phyloP scores from a whole-genome alignment of 2,888 invertebrate species.

The Fabriciana adippe region DNA sequence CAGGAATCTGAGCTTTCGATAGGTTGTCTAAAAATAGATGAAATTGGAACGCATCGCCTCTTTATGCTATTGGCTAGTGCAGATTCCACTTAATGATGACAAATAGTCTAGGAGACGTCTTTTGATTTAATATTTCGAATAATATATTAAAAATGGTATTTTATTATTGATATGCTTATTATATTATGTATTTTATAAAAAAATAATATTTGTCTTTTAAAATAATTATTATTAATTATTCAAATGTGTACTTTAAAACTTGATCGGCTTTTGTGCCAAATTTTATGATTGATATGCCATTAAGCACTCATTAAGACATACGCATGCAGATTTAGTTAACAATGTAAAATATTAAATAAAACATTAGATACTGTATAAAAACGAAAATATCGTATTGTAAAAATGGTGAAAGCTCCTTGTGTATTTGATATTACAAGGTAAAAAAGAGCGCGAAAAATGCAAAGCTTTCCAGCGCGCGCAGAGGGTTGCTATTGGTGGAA shows the following conservation, averaged over 20 bases:
- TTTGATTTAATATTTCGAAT: neutral
- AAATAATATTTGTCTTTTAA: too few species aligned
- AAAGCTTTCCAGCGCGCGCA: conserved; percentile 13
- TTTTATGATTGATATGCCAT: too few species aligned
- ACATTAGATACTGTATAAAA: too few species aligned
- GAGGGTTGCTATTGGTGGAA: conserved; percentile 19
- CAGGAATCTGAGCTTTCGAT: conserved; percentile 8
- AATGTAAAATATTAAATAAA: too few species aligned
- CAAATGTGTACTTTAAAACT: too few species aligned
- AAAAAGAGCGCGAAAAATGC: conserved; percentile 26
- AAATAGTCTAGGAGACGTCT: conserved; percentile 1
- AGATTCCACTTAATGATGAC: neutral
- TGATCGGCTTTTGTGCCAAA: too few species aligned
- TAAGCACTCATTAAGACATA: too few species aligned
- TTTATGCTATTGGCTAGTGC: conserved; percentile 4
- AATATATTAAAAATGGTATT: neutral
- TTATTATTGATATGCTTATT: too few species aligned
- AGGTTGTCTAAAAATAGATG: conserved; percentile 17
- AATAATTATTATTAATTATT: too few species aligned
- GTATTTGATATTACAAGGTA: conserved; percentile 10
- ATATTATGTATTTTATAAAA: too few species aligned
- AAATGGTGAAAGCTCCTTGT: neutral
- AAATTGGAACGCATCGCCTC: neutral
- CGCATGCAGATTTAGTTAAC: too few species aligned
- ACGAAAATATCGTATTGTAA: too few species aligned